Conservation (phyloP, 2,888 invertebrate species). For the Theretra japonica region DNA sequence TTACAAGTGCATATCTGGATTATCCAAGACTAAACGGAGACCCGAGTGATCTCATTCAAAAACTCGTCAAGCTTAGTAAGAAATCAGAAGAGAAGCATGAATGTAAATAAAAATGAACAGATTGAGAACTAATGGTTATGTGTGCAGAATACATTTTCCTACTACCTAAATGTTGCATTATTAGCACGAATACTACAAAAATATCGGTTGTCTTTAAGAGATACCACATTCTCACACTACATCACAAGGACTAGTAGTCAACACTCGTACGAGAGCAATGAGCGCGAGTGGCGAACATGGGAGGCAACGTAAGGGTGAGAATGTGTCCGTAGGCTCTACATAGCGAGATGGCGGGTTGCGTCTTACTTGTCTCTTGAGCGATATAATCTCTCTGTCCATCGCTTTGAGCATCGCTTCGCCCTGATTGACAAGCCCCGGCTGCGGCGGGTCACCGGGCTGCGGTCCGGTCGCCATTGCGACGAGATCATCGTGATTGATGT, state of each 20-base stretch:
- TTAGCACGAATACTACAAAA: conserved; percentile 56
- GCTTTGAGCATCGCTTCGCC: conserved; percentile 94
- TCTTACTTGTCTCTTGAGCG: conserved; percentile 98
- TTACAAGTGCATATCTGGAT: conserved; percentile 77
- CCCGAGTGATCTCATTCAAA: conserved; percentile 51
- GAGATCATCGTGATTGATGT: conserved; percentile 98
- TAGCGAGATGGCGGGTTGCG: conserved; percentile 64
- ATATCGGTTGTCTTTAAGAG: conserved; percentile 45
- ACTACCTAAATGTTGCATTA: conserved; percentile 52
- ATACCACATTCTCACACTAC: conserved; percentile 70
- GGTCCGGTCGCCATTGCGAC: conserved; percentile 94
- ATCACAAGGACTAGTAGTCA: conserved; percentile 41
- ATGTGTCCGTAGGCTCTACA: conserved; percentile 71
- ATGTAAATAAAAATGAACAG: conserved; percentile 48
- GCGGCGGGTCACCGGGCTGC: conserved; percentile 82
- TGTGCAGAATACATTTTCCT: conserved; percentile 80
- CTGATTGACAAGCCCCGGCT: conserved; percentile 85
- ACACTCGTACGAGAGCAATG: conserved; percentile 20
- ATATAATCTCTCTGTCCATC: conserved; percentile 97
- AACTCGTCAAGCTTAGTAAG: conserved; percentile 54
- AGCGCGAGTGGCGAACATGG: conserved; percentile 22
- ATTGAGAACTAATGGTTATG: conserved; percentile 51
- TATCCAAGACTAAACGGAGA: conserved; percentile 70
- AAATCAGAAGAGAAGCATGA: conserved; percentile 50
- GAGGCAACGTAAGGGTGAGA: conserved; percentile 70